Evolutionary conservation across 2,797 vertebrate species (phyloP).

Genomic region (Halcyon smyrnensis): DNA sequence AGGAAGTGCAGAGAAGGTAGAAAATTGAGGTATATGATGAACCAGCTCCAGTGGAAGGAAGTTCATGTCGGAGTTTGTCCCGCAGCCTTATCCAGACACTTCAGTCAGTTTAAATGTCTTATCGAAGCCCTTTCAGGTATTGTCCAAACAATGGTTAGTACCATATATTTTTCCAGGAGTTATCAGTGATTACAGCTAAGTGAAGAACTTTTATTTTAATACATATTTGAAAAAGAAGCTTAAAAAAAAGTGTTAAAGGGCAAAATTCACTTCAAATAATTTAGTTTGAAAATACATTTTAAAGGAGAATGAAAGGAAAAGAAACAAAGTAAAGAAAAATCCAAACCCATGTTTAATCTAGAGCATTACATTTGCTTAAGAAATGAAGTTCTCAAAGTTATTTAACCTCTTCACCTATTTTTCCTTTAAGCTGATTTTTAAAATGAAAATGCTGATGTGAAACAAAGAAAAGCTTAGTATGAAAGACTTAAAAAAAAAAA

Average conservation of each 20-base stretch:
- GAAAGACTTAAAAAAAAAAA: background rate
- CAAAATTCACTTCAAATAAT: slow-evolving; percentile 39
- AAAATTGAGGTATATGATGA: background rate
- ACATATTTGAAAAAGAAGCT: background rate
- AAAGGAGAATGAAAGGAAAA: slow-evolving; percentile 27
- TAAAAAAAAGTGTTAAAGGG: background rate
- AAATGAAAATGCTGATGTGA: background rate
- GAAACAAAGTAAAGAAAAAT: slow-evolving; percentile 20
- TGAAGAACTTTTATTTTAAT: background rate
- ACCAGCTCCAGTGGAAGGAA: background rate
- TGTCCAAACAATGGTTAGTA: background rate
- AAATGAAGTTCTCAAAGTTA: slow-evolving; percentile 10
- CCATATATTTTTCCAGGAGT: background rate
- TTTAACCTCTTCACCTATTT: slow-evolving; percentile 50
- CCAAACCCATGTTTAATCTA: slow-evolving; percentile 4
- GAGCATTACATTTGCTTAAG: slow-evolving; percentile 35
- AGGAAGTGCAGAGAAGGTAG: background rate
- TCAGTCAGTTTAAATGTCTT: background rate
- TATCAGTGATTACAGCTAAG: background rate
- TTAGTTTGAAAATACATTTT: slow-evolving; percentile 23
- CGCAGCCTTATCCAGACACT: background rate
- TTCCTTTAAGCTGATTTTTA: slow-evolving; percentile 7
- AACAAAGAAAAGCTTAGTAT: slow-evolving; percentile 10
- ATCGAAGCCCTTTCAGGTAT: background rate
- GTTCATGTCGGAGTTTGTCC: background rate